A percentile compares a stretch with the other conserved stretches of the same genome.
Evolutionary conservation across 2,113 vertebrate species (phyloP).

Genomic region (Phylloscopus trochiloides): DNA sequence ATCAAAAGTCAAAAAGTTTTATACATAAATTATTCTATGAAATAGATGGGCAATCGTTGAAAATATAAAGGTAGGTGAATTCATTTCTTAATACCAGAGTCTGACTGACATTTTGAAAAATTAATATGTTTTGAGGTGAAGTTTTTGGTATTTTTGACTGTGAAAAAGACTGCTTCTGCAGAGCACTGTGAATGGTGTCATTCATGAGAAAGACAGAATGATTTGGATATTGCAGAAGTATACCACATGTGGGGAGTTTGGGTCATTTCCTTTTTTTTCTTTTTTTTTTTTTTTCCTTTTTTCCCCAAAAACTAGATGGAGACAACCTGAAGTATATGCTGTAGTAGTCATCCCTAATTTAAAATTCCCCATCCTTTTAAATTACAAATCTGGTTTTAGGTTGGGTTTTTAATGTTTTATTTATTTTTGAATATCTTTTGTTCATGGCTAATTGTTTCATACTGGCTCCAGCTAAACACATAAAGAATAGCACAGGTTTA

Average conservation of each 20-base stretch:
- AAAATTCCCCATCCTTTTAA: neutral
- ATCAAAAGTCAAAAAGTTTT: neutral
- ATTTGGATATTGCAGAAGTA: neutral
- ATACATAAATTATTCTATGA: neutral
- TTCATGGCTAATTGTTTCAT: neutral
- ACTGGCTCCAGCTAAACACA: neutral
- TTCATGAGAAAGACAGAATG: neutral
- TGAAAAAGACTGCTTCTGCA: neutral
- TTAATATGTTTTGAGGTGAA: neutral
- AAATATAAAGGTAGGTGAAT: neutral
- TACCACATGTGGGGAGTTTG: accelerated
- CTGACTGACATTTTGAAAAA: neutral
- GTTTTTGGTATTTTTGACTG: neutral
- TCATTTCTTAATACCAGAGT: neutral
- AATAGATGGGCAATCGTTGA: neutral
- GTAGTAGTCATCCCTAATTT: neutral
- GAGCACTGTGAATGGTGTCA: neutral
- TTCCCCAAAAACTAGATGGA: neutral
- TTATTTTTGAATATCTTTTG: neutral
- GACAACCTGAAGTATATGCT: neutral
- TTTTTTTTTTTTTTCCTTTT: accelerated
- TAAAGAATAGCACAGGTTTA: neutral
- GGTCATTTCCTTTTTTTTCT: accelerated
- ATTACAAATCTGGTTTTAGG: neutral
- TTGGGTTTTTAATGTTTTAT: neutral